Base-by-base conservation (phyloP, 2,888 invertebrate genomes). In the Lasius platythorax region DNA sequence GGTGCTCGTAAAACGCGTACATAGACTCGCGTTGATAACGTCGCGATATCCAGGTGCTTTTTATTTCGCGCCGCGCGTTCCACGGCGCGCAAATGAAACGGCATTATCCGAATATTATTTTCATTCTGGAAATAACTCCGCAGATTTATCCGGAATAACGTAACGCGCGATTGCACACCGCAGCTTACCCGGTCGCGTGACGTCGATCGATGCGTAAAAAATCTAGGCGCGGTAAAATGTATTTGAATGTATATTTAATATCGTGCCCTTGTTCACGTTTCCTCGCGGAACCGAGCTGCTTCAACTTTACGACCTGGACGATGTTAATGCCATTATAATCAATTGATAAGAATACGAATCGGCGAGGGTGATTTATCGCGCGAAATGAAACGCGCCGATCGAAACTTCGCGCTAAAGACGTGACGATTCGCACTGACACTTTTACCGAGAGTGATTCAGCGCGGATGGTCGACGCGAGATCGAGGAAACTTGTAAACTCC, bases 21-120 rank as follows among this genome's bases (percentile, higher is more conserved):
- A 50, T 72, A 73, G 58, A 81, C 61, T 23, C 73, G 46, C 61
- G 61, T 37, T 81, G 79, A 72, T 72, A 81, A 81, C 73, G 73
- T 67, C 76, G 67, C 72, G 72, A 61, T 72, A 79, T 79, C 46
- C 73, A n/a, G 30, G 4, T 18, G 46, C 67, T 43, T 30, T 79
- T 79, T 72, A 61, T 72, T 61, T 28, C 3, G 40, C 61, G 37
- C 23, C 56, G 46, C 79, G 79, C 79, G 79, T 78, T 68, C 56
- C 79, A 33, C 33, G n/a, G 56, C 68, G 68, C 78, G 37, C 72
- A 72, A 79, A 79, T 81, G 61, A 81, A 81, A 81, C 61, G 50
- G 46, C 61, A 73, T 81, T 81, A 81, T 73, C 28, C 61, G 79
- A 73, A 81, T 73, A 73, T 81, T 73, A 73, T 81, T 81, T 61